Evolutionary conservation across 1,140 invertebrate genomes (phyloP).

Genomic region (Coenobita brevimanus): DNA sequence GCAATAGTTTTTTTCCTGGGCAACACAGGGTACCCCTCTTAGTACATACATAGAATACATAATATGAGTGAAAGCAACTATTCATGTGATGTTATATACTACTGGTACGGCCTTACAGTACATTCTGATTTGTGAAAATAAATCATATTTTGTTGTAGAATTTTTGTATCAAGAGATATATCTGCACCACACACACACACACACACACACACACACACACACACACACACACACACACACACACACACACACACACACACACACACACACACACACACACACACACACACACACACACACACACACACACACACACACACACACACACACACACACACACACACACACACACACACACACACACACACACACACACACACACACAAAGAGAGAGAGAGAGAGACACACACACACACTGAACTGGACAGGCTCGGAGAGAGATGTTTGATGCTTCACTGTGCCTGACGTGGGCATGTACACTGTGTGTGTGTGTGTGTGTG

Average conservation of each 20-base stretch:
- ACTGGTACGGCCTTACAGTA: no score
- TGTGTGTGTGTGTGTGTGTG: not conserved
- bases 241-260: conserved; percentile 17
- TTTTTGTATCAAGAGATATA: no score
- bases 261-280: conserved; percentile 10
- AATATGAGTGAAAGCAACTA: no score
- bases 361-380: conserved; percentile 1
- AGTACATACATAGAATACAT: no score
- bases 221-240: conserved; percentile 33
- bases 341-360: conserved; percentile 18
- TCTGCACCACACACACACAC: no score
- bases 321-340: not conserved
- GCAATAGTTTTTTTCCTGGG: no score
- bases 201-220: conserved; percentile 49
- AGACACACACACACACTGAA: not conserved
- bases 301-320: conserved; percentile 5
- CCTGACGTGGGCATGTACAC: no score
- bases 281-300: conserved; percentile 14
- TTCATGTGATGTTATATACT: no score
- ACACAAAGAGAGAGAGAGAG: not conserved
- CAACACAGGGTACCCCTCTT: no score
- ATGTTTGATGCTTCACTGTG: no score
- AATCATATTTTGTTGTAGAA: not conserved
- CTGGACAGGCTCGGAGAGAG: no score
- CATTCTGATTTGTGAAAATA: no score